phyloP scores from a whole-genome alignment of 2,888 invertebrate genomes.

The Hedya salicella region DNA sequence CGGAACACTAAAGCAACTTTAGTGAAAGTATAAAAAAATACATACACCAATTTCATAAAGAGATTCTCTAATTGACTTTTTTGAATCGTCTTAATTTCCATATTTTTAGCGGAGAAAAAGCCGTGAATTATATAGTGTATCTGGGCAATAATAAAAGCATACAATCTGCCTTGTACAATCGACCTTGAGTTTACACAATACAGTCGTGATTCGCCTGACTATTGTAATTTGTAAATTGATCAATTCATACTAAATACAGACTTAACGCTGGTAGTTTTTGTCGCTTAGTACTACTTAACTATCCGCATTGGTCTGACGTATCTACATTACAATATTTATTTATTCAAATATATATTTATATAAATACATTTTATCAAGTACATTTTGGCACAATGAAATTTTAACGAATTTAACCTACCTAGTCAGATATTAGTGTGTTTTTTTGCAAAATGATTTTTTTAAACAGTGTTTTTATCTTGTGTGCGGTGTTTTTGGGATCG shows the following conservation, averaged over 20 bases:
- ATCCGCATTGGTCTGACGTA: conserved; percentile 13
- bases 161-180: background rate
- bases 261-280: conserved; percentile 21
- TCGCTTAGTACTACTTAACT: conserved; percentile 31
- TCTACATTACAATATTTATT: background rate
- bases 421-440: background rate
- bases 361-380: background rate
- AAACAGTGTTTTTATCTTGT: conserved; percentile 41
- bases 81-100: too few species aligned
- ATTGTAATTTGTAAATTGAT: conserved; percentile 30
- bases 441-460: conserved; percentile 36
- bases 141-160: too few species aligned
- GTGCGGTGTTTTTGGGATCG: conserved; percentile 45
- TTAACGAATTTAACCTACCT: background rate
- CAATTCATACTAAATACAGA: conserved; percentile 2
- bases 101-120: too few species aligned
- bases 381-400: background rate
- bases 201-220: conserved; percentile 30
- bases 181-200: conserved; percentile 14
- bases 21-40: too few species aligned
- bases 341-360: background rate
- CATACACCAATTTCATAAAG: too few species aligned
- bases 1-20: too few species aligned
- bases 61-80: too few species aligned
- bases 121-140: too few species aligned